A percentile compares a stretch with the other conserved stretches of the same genome.
These are phyloP conservation scores for Allacma fusca DNA, from an alignment of 2,888 invertebrate species.

Conservation along the genomic window DNA sequence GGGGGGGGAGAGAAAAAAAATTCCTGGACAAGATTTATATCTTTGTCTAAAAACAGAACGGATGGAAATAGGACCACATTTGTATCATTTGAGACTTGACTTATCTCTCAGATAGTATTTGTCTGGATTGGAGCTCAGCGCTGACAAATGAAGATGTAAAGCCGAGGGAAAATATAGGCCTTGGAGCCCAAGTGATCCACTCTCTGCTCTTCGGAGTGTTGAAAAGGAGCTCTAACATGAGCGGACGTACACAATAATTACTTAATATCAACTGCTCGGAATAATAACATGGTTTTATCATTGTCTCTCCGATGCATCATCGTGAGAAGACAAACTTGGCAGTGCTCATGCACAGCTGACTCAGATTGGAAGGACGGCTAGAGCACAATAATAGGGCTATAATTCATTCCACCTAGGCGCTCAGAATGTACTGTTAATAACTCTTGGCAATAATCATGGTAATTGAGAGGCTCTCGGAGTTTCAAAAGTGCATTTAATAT, in stretches of 20 bases:
- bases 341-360: too few species aligned
- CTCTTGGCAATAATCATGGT: too few species aligned
- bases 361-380: too few species aligned
- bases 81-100: not conserved
- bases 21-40: conserved; percentile 8
- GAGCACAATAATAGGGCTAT: too few species aligned
- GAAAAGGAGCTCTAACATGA: not conserved
- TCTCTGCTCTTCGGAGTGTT: not conserved
- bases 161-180: not conserved
- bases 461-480: too few species aligned
- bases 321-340: not conserved
- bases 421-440: too few species aligned
- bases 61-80: not conserved
- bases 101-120: not conserved
- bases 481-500: too few species aligned
- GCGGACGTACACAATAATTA: conserved; percentile 7
- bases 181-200: not conserved
- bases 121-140: not conserved
- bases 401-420: too few species aligned
- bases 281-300: not conserved
- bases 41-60: not conserved
- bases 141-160: conserved; percentile 6
- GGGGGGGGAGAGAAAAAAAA: too few species aligned
- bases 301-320: not conserved
- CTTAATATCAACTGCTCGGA: not conserved